phyloP scores from a whole-genome alignment of 2,888 invertebrate species.

The Plusia festucae region DNA sequence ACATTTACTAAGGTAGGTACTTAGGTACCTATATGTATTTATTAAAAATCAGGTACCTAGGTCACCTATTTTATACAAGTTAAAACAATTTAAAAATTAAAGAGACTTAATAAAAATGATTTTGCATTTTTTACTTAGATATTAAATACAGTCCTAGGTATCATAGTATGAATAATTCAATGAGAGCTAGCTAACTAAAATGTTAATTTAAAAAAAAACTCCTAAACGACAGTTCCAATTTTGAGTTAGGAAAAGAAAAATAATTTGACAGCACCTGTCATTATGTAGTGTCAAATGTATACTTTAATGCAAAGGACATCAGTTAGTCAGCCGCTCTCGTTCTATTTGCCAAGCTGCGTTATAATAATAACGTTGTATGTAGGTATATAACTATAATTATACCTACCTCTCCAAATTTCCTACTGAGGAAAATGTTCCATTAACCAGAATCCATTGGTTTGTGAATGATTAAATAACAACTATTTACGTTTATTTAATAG shows the following conservation, averaged over 20 bases:
- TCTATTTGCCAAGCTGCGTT: background rate
- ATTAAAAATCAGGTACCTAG: no score
- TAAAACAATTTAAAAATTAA: no score
- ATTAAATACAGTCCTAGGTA: no score
- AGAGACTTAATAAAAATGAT: no score
- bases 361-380: background rate
- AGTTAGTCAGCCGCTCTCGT: background rate
- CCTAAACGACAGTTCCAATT: background rate
- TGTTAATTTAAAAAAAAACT: no score
- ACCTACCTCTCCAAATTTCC: background rate
- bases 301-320: background rate
- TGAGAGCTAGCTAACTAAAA: background rate
- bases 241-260: background rate
- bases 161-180: no score
- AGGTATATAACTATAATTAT: background rate
- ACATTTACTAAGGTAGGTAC: background rate
- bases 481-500: background rate
- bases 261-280: background rate
- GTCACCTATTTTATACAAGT: no score
- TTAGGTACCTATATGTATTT: no score
- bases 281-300: background rate
- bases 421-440: background rate
- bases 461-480: background rate
- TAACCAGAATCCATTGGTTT: conserved; percentile 2
- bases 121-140: no score